Conservation (phyloP, 2,797 vertebrate genomes). For the Spatula clypeata region DNA sequence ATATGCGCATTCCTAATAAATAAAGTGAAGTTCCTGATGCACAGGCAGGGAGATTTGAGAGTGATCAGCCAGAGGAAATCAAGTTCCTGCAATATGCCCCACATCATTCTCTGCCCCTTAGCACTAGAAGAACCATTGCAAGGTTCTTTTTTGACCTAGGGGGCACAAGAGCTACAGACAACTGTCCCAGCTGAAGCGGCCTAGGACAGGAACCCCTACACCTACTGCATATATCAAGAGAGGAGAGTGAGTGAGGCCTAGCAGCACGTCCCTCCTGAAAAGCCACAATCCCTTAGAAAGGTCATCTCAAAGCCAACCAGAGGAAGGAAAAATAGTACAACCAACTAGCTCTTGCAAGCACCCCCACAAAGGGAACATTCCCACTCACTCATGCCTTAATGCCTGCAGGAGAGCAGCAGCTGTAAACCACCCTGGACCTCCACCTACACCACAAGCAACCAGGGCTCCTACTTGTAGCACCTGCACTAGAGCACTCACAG, state of each 20-base stretch:
- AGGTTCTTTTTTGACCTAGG: background rate
- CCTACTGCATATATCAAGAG: background rate
- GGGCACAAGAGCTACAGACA: background rate
- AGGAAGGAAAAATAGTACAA: background rate
- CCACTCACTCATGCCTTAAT: background rate
- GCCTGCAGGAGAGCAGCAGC: background rate
- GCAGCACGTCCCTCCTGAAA: background rate
- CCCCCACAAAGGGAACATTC: rapidly evolving
- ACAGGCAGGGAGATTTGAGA: background rate
- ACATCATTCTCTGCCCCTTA: background rate
- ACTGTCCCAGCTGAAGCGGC: background rate
- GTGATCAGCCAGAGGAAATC: background rate
- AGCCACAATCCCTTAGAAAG: background rate
- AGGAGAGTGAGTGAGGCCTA: background rate
- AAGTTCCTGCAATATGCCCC: background rate
- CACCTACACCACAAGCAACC: background rate
- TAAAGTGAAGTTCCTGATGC: background rate
- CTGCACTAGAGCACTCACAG: background rate
- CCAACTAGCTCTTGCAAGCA: background rate
- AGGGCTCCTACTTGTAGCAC: background rate
- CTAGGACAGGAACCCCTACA: background rate
- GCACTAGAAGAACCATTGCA: background rate
- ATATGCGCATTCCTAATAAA: background rate
- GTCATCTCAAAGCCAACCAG: background rate
- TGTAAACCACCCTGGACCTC: background rate